Conservation (phyloP, 1,140 invertebrate genomes). For the Drosophila lacertosa region DNA sequence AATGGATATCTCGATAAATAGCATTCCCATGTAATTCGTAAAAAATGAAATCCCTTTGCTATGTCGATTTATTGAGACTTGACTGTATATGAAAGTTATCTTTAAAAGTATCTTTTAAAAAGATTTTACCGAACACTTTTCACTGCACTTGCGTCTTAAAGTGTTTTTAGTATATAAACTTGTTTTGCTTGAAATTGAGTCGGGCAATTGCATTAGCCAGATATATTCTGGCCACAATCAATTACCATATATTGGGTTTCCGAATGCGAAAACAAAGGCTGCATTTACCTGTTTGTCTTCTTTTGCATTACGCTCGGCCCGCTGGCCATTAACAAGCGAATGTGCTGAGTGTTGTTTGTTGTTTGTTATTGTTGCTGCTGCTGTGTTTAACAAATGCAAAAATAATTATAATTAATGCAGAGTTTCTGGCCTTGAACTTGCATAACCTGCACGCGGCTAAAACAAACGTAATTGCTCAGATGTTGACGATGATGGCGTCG, state of each 20-base stretch:
- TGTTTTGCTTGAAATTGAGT: neutral
- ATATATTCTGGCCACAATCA: slow-evolving; percentile 57
- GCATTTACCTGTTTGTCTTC: slow-evolving; percentile 80
- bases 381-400: slow-evolving; percentile 76
- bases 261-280: slow-evolving; percentile 47
- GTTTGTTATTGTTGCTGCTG: slow-evolving; percentile 27
- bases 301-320: slow-evolving; percentile 62
- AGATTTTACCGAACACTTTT: too few species aligned
- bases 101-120: too few species aligned
- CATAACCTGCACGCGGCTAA: slow-evolving; percentile 65
- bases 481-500: slow-evolving; percentile 37
- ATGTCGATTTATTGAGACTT: too few species aligned
- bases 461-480: slow-evolving; percentile 67
- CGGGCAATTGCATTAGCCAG: slow-evolving; percentile 48
- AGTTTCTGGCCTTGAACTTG: slow-evolving; percentile 79
- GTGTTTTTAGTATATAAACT: neutral
- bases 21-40: too few species aligned
- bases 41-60: too few species aligned
- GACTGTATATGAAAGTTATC: too few species aligned
- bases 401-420: slow-evolving; percentile 82
- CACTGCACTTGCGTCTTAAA: too few species aligned
- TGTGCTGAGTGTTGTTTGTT: slow-evolving; percentile 43
- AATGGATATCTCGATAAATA: too few species aligned
- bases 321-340: slow-evolving; percentile 66
- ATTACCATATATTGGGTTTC: slow-evolving; percentile 52